phyloP scores from a whole-genome alignment of 2,113 vertebrate genomes.

The Cromileptes altivelis region DNA sequence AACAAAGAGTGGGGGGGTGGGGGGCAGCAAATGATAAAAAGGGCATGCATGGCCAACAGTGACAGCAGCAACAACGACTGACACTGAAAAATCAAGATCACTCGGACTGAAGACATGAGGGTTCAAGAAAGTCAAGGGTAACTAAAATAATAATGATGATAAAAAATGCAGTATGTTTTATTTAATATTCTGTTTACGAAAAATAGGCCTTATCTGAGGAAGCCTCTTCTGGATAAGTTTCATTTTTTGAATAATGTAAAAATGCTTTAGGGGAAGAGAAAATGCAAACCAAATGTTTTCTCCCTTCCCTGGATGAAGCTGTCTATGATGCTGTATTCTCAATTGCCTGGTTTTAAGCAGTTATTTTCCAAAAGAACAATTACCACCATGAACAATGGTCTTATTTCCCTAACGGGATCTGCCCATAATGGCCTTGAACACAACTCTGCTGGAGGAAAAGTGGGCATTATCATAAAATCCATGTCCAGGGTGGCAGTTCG shows the following conservation, averaged over 20 bases:
- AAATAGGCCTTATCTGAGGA: conserved; percentile 36
- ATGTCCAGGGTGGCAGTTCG: conserved; percentile 53
- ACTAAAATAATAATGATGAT: conserved; percentile 67
- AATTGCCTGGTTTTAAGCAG: conserved; percentile 41
- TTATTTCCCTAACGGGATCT: conserved; percentile 75
- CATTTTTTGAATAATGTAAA: conserved; percentile 62
- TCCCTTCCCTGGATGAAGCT: conserved; percentile 57
- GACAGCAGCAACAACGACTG: conserved; percentile 52
- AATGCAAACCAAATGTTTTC: conserved; percentile 68
- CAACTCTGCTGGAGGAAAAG: conserved; percentile 57
- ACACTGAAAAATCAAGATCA: conserved; percentile 54
- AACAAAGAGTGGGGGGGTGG: conserved; percentile 52
- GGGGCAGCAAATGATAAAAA: conserved; percentile 67
- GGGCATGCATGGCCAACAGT: conserved; percentile 68
- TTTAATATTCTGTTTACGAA: conserved; percentile 47
- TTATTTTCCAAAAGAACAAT: conserved; percentile 71
- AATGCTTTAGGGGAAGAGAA: conserved; percentile 67
- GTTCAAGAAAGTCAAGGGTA: conserved; percentile 31
- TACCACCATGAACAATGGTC: conserved; percentile 52
- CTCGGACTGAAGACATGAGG: conserved; percentile 33
- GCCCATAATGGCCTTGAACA: conserved; percentile 49
- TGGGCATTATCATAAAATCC: conserved; percentile 65
- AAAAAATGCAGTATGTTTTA: conserved; percentile 47
- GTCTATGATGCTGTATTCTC: conserved; percentile 20
- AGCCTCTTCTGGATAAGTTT: conserved; percentile 25